Conservation (phyloP, 2,113 vertebrate genomes). For the Tilapia sparmanii region DNA sequence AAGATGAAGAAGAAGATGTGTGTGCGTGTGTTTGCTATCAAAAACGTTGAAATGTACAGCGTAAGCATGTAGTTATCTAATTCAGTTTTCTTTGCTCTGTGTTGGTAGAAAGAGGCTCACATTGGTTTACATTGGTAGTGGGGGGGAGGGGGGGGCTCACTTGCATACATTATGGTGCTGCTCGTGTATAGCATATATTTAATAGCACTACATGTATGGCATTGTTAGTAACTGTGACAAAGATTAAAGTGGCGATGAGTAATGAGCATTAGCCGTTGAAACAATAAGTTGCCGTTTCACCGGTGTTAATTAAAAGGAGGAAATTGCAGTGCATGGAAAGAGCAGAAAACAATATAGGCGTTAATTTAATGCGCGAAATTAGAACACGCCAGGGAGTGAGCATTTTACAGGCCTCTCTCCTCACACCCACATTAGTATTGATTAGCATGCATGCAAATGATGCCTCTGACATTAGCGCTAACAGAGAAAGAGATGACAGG, state of each 20-base stretch:
- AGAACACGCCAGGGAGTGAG: neutral
- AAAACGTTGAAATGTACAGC: neutral
- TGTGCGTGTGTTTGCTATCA: neutral
- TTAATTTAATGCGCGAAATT: neutral
- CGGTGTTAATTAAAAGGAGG: constrained; percentile 40
- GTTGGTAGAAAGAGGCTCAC: neutral
- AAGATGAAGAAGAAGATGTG: neutral
- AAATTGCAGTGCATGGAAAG: neutral
- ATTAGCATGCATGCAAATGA: neutral
- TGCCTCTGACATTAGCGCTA: neutral
- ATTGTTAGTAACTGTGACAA: constrained; percentile 14
- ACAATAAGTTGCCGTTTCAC: constrained; percentile 7
- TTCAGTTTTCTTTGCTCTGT: neutral
- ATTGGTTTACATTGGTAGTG: neutral
- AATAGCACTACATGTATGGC: constrained; percentile 11
- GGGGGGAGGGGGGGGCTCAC: neutral
- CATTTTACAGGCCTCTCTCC: neutral
- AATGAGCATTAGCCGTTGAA: constrained; percentile 30
- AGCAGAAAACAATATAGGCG: neutral
- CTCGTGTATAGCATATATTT: neutral
- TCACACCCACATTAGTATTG: neutral
- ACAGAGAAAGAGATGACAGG: neutral
- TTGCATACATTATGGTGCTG: neutral
- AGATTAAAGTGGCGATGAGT: constrained; percentile 26
- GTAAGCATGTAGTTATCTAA: neutral